Percentiles rank a stretch among this genome's conserved stretches.
phyloP scores from a whole-genome alignment of 2,888 invertebrate species.

The Calameuta pallipes region DNA sequence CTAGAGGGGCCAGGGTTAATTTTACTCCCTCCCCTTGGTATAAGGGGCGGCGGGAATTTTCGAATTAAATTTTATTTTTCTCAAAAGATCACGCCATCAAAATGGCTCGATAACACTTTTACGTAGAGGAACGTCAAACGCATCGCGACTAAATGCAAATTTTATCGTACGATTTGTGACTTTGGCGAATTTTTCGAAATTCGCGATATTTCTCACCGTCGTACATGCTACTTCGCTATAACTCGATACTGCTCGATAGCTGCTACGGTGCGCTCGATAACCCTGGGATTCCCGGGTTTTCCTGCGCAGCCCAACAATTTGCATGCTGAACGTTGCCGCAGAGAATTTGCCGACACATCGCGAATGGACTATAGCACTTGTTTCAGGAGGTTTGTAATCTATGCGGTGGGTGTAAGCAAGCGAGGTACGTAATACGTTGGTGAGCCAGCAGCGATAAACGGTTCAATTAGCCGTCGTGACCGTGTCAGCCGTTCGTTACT shows the following conservation, averaged over 20 bases:
- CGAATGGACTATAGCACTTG: constrained; percentile 6
- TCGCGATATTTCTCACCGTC: neutral
- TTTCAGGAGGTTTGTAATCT: neutral
- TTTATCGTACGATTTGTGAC: neutral
- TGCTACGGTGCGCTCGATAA: neutral
- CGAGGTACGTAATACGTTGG: constrained; percentile 30
- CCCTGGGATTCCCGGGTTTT: neutral
- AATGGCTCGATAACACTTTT: no score
- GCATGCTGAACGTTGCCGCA: neutral
- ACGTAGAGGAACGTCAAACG: neutral
- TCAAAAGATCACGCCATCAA: no score
- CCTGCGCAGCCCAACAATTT: neutral
- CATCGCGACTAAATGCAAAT: neutral
- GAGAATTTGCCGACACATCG: neutral
- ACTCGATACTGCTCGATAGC: neutral
- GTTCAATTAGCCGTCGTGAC: constrained; percentile 45
- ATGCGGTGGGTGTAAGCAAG: constrained; percentile 29
- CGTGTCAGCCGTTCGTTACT: constrained; percentile 42
- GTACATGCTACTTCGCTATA: neutral
- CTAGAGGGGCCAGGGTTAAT: constrained; percentile 5
- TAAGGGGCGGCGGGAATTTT: neutral
- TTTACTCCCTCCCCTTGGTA: neutral
- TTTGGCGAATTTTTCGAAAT: neutral
- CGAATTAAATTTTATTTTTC: no score
- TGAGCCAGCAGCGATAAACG: constrained; percentile 38